phyloP scores from a whole-genome alignment of 2,113 vertebrate species.

The Elephas maximus region DNA sequence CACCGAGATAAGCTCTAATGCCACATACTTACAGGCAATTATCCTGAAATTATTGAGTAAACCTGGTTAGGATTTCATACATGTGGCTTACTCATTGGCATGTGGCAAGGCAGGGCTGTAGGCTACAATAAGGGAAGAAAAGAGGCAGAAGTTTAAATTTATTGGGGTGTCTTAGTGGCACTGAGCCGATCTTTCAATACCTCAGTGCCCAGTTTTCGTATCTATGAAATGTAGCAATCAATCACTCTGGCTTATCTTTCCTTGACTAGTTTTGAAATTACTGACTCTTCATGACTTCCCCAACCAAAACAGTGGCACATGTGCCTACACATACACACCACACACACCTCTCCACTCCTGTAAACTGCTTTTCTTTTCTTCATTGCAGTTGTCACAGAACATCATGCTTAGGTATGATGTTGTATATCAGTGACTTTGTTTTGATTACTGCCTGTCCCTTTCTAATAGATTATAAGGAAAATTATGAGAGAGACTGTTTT shows the following conservation, averaged over 20 bases:
- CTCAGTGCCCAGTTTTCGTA: neutral
- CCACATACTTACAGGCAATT: neutral
- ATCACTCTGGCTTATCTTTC: neutral
- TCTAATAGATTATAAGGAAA: neutral
- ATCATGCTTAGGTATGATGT: neutral
- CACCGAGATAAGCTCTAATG: neutral
- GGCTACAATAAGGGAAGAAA: neutral
- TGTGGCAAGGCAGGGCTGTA: neutral
- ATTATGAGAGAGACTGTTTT: neutral
- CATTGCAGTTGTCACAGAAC: neutral
- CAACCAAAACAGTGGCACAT: neutral
- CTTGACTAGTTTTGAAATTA: neutral
- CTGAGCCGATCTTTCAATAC: neutral
- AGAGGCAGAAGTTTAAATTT: neutral
- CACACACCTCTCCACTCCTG: neutral
- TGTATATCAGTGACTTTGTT: neutral
- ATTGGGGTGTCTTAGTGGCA: neutral
- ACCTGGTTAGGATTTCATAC: neutral
- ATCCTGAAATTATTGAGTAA: neutral
- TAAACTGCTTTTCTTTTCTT: neutral
- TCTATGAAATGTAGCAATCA: neutral
- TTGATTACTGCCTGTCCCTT: neutral
- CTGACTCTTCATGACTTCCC: neutral
- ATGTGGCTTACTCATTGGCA: neutral
- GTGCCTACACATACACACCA: neutral